These are phyloP conservation scores for Pemphigus obesinymphae DNA, from an alignment of 1,140 invertebrate species.

Conservation along the genomic window DNA sequence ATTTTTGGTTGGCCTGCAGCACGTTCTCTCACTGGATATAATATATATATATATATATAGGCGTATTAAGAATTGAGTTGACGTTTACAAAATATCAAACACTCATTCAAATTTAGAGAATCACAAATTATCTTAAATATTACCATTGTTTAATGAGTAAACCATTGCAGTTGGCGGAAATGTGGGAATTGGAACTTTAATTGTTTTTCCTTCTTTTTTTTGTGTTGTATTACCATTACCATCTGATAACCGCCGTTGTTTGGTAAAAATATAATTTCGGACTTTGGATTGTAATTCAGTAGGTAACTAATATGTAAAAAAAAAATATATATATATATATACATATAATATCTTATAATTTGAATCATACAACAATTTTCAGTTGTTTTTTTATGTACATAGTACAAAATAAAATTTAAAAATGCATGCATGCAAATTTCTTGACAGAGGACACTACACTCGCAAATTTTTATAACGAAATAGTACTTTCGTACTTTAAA, in stretches of 20 bases:
- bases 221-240: constrained; percentile 49
- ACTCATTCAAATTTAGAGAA: constrained; percentile 33
- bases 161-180: constrained; percentile 86
- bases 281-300: constrained; percentile 85
- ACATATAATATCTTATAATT: background rate
- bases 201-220: constrained; percentile 60
- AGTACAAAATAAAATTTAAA: no score
- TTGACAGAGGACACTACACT: no score
- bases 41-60: no score
- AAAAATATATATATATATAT: background rate
- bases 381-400: no score
- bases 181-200: constrained; percentile 75
- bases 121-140: background rate
- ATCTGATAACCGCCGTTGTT: constrained; percentile 57
- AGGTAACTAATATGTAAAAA: constrained; percentile 67
- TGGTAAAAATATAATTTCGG: constrained; percentile 65
- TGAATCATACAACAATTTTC: no score
- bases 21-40: no score
- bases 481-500: no score
- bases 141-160: constrained; percentile 64
- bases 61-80: no score
- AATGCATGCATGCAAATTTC: no score
- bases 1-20: no score
- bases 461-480: no score
- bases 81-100: background rate